Evolutionary conservation across 2,113 vertebrate species (phyloP).

Genomic region (Cyprinodon brontotheroides): DNA sequence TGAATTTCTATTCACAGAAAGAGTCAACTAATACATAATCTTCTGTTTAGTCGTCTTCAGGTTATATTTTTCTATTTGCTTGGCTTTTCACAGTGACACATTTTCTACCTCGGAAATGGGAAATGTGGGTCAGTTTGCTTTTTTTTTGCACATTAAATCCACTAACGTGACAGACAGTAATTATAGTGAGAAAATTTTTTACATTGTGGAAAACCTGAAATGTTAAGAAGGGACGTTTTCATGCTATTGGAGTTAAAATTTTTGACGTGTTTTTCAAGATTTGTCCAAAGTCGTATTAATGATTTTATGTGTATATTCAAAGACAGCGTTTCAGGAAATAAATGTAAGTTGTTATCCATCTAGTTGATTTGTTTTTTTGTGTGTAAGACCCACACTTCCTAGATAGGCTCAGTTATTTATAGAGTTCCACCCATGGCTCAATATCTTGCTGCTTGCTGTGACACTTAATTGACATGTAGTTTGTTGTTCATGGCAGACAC

Average conservation of each 20-base stretch:
- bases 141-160: background rate
- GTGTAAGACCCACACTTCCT: conserved; percentile 40
- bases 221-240: background rate
- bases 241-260: background rate
- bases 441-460: conserved; percentile 48
- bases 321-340: background rate
- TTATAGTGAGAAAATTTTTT: too few relatives aligned
- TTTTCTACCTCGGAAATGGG: background rate
- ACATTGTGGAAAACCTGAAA: too few relatives aligned
- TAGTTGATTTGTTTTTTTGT: background rate
- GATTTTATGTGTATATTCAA: background rate
- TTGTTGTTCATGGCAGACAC: conserved; percentile 64
- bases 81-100: background rate
- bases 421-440: conserved; percentile 50
- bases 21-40: background rate
- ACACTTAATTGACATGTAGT: conserved; percentile 68
- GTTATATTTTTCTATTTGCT: background rate
- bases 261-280: background rate
- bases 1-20: background rate
- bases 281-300: background rate
- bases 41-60: background rate
- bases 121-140: background rate
- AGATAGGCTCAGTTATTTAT: conserved; percentile 67
- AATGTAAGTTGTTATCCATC: background rate
- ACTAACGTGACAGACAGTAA: too few relatives aligned